Evolutionary conservation across 2,113 vertebrate genomes (phyloP).

Genomic region (Xenopus tropicalis): DNA sequence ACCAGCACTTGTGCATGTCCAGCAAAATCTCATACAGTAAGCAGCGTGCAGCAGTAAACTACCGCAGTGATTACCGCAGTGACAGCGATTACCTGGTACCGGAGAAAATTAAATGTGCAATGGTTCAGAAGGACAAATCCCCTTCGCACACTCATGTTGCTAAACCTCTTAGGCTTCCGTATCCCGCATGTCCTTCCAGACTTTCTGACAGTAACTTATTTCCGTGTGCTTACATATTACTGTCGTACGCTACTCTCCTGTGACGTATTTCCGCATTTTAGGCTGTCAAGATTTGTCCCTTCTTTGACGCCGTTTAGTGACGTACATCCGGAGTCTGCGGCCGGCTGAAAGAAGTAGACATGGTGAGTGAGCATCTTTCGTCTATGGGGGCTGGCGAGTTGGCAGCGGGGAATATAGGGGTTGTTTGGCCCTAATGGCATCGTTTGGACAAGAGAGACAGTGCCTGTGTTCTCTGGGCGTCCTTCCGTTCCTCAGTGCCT

Average conservation of each 20-base stretch:
- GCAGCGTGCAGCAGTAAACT: too few relatives aligned
- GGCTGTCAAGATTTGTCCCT: background rate
- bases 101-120: background rate
- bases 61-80: too few relatives aligned
- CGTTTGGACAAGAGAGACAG: too few relatives aligned
- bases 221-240: background rate
- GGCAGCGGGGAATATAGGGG: too few relatives aligned
- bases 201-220: background rate
- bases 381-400: background rate
- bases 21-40: too few relatives aligned
- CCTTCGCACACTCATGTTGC: conserved; percentile 21
- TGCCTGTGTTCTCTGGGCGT: too few relatives aligned
- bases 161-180: background rate
- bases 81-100: conserved; percentile 4
- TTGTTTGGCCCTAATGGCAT: too few relatives aligned
- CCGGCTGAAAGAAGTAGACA: conserved; percentile 29
- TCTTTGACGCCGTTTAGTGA: conserved; percentile 25
- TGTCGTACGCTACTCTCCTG: background rate
- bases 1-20: too few relatives aligned
- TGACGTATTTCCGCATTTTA: background rate
- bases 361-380: conserved; percentile 50
- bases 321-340: conserved; percentile 42
- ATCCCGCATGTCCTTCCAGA: too few relatives aligned
- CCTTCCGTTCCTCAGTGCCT: too few relatives aligned
- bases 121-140: conserved; percentile 38